A percentile compares a stretch with the other conserved stretches of the same genome.
Conservation (phyloP, 2,888 invertebrate genomes). For the Archips crataeganus region DNA sequence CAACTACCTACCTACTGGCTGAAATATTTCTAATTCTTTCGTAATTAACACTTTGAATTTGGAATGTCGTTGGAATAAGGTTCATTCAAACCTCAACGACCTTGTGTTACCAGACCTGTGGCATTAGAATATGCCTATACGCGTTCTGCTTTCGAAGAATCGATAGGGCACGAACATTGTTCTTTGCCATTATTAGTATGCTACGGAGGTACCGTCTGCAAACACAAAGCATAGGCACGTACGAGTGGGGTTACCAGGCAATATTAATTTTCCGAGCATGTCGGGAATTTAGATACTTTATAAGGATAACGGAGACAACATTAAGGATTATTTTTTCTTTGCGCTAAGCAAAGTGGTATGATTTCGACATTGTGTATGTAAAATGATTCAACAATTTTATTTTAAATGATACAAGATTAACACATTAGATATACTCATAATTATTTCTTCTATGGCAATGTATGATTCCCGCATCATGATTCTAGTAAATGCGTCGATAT, state of each 20-base stretch:
- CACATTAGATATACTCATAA: no score
- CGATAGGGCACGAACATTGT: constrained; percentile 70
- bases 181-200: constrained; percentile 64
- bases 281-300: neutral
- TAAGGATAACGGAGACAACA: neutral
- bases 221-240: constrained; percentile 39
- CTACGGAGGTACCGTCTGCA: constrained; percentile 51
- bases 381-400: no score
- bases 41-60: no score
- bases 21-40: no score
- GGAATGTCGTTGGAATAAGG: neutral
- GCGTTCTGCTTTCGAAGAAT: constrained; percentile 57
- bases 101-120: neutral
- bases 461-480: no score
- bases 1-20: no score
- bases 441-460: no score
- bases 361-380: no score
- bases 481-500: no score
- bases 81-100: constrained; percentile 1
- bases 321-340: no score
- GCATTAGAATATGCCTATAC: constrained; percentile 45
- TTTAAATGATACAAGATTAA: no score
- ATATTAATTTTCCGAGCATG: neutral
- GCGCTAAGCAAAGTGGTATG: no score
- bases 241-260: neutral